Evolutionary conservation across 2,113 vertebrate genomes (phyloP).

Genomic region (Eulemur macaco): DNA sequence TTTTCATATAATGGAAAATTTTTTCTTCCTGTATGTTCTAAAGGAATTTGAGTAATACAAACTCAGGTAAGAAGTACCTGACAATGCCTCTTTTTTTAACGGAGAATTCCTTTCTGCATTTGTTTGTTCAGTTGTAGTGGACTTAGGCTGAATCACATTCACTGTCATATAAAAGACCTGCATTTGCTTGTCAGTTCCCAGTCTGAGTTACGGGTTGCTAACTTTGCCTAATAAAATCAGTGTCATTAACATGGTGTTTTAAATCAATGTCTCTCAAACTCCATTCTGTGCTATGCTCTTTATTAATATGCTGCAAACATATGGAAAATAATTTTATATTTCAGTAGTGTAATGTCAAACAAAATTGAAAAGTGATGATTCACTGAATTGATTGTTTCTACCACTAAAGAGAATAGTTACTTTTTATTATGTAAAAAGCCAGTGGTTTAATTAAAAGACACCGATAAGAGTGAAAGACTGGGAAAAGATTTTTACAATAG

Average conservation of each 20-base stretch:
- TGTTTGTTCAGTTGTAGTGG: not conserved
- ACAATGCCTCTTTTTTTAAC: not conserved
- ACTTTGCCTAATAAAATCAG: not conserved
- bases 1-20: not conserved
- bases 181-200: not conserved
- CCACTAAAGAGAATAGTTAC: not conserved
- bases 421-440: not conserved
- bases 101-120: not conserved
- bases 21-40: not conserved
- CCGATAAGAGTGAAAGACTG: not conserved
- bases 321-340: not conserved
- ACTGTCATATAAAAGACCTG: not conserved
- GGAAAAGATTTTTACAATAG: not conserved
- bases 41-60: not conserved
- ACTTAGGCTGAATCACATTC: not conserved
- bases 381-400: not conserved
- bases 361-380: not conserved
- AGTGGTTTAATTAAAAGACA: not conserved
- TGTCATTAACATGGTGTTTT: not conserved
- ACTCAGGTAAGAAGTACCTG: not conserved
- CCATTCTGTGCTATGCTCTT: not conserved
- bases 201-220: not conserved
- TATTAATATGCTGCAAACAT: not conserved
- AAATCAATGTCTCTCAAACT: not conserved
- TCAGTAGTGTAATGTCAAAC: not conserved